Percentiles rank a stretch among this genome's conserved stretches.
Conservation (phyloP, 2,113 vertebrate species). For the Campylomormyrus numenius region DNA sequence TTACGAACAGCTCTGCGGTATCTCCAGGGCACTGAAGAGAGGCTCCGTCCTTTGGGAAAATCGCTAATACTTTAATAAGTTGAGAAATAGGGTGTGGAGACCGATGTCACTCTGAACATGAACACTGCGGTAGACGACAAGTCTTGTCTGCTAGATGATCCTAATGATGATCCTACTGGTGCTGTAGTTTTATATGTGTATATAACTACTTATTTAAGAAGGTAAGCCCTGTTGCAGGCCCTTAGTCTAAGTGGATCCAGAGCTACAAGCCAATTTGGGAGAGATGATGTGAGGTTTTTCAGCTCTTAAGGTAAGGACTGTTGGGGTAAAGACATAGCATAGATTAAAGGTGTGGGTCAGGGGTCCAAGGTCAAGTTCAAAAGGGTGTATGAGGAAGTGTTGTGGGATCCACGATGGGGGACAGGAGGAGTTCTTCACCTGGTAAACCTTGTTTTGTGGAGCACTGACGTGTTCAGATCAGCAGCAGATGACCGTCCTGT, state of each 20-base stretch:
- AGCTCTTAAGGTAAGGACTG: background rate
- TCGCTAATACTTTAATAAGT: background rate
- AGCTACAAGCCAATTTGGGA: background rate
- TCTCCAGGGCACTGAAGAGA: background rate
- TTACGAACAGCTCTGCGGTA: background rate
- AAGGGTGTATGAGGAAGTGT: conserved; percentile 45
- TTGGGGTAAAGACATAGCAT: background rate
- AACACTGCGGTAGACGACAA: background rate
- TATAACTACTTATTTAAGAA: conserved; percentile 1
- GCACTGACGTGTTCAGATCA: conserved; percentile 19
- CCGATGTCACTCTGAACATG: background rate
- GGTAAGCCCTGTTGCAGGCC: background rate
- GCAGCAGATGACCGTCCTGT: conserved; percentile 30
- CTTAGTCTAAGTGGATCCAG: background rate
- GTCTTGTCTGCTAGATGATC: background rate
- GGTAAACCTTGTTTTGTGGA: background rate
- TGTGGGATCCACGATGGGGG: conserved; percentile 16
- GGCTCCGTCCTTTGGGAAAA: background rate
- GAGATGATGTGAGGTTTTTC: background rate
- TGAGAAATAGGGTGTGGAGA: background rate
- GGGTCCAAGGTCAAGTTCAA: conserved; percentile 51
- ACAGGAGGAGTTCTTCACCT: background rate
- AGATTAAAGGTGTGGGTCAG: conserved; percentile 39
- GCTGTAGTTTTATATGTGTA: conserved; percentile 11
- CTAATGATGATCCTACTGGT: background rate